phyloP scores from a whole-genome alignment of 2,888 invertebrate genomes.

The Hydriomena furcata region DNA sequence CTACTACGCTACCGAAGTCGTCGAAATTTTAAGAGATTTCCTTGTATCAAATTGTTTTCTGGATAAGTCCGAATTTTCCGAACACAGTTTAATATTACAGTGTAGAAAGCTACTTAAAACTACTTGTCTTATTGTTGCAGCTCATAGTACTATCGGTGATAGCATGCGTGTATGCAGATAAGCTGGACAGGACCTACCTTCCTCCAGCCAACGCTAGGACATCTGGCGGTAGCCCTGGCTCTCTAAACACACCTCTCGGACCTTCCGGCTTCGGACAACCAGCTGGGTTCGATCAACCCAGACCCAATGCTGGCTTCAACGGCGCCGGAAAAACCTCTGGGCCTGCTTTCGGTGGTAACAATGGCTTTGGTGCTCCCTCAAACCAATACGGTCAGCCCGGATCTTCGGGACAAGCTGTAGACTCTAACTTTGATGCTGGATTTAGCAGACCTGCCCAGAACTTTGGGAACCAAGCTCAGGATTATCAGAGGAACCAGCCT shows the following conservation, averaged over 20 bases:
- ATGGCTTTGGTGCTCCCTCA: constrained; percentile 29
- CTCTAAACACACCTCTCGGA: constrained; percentile 59
- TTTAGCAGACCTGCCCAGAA: constrained; percentile 21
- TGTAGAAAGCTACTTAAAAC: no score
- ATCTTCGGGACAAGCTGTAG: constrained; percentile 20
- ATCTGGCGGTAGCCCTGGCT: constrained; percentile 72
- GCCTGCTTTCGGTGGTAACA: constrained; percentile 25
- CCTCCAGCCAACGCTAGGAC: constrained; percentile 69
- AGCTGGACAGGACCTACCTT: constrained; percentile 72
- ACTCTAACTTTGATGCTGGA: constrained; percentile 26
- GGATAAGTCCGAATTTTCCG: no score
- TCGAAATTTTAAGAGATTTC: no score
- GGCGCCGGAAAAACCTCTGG: constrained; percentile 21
- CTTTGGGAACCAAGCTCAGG: constrained; percentile 38
- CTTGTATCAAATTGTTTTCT: no score
- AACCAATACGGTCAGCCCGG: constrained; percentile 40
- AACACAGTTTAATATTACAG: no score
- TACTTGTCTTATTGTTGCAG: constrained; percentile 55
- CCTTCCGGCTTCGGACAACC: constrained; percentile 30
- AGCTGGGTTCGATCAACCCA: constrained; percentile 33
- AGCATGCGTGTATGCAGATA: constrained; percentile 71
- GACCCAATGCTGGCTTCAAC: constrained; percentile 14
- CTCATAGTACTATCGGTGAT: constrained; percentile 66
- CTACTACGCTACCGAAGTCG: no score
- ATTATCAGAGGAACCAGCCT: constrained; percentile 48